Conservation (phyloP, 2,888 invertebrate genomes). For the Leistus spinibarbis region DNA sequence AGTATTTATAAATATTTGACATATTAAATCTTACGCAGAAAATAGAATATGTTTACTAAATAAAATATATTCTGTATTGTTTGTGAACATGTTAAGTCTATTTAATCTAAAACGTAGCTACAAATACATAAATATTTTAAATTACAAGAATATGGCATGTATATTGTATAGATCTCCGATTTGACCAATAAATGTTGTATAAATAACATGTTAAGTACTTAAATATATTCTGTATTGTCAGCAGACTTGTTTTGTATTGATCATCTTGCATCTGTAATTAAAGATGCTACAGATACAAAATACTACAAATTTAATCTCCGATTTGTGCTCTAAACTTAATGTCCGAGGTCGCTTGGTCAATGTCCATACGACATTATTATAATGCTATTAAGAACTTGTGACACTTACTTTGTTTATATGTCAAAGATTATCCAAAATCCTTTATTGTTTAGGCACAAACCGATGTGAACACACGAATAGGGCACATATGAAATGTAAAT, state of each 20-base stretch:
- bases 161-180: background rate
- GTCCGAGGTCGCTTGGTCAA: too few species aligned
- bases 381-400: background rate
- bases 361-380: background rate
- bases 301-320: too few species aligned
- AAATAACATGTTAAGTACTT: too few species aligned
- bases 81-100: background rate
- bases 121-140: too few species aligned
- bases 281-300: too few species aligned
- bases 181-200: background rate
- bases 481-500: background rate
- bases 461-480: slow-evolving; percentile 1
- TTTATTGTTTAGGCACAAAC: background rate
- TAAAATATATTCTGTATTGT: background rate
- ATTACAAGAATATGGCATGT: too few species aligned
- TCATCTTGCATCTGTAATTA: too few species aligned
- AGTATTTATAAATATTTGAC: background rate
- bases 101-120: too few species aligned
- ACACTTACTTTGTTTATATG: slow-evolving; percentile 1
- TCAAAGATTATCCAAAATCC: background rate
- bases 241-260: too few species aligned
- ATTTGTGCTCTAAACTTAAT: too few species aligned
- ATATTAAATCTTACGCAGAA: background rate
- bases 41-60: background rate
- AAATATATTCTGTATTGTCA: too few species aligned